phyloP scores from a whole-genome alignment of 1,140 invertebrate genomes.

The Bombus waltoni region DNA sequence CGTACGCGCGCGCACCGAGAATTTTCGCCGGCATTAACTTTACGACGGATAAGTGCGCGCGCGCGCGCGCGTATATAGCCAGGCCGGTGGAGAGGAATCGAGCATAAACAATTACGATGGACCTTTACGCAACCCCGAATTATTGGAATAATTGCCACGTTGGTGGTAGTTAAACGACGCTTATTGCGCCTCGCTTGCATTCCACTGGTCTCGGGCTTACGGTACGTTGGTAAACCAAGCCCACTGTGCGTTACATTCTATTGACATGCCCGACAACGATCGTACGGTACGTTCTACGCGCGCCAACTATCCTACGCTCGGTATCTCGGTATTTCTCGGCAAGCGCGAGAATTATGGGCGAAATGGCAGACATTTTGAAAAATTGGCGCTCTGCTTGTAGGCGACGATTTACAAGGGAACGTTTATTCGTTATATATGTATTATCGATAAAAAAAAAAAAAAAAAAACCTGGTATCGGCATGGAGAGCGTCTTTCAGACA shows the following conservation, averaged over 20 bases:
- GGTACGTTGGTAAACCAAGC: slow-evolving; percentile 19
- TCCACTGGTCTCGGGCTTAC: background rate
- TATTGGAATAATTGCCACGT: slow-evolving; percentile 48
- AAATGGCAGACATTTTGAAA: background rate
- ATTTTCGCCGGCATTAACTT: slow-evolving; percentile 38
- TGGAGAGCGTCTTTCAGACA: no score
- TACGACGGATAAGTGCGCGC: slow-evolving; percentile 5
- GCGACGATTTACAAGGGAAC: background rate
- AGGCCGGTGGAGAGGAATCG: background rate
- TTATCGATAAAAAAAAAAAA: no score
- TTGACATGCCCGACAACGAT: slow-evolving; percentile 53
- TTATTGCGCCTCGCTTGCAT: slow-evolving; percentile 46
- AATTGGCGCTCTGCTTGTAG: background rate
- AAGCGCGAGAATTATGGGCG: background rate
- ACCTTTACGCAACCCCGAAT: slow-evolving; percentile 51
- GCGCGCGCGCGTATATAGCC: background rate
- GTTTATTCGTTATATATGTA: background rate
- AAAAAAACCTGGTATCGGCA: no score
- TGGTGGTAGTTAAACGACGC: slow-evolving; percentile 44
- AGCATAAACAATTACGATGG: slow-evolving; percentile 47
- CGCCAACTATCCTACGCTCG: background rate
- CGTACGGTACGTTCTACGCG: background rate
- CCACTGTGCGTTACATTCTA: slow-evolving; percentile 37
- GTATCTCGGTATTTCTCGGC: background rate
- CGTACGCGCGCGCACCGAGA: background rate